phyloP scores from a whole-genome alignment of 2,888 invertebrate species.

The Calameuta idolon region DNA sequence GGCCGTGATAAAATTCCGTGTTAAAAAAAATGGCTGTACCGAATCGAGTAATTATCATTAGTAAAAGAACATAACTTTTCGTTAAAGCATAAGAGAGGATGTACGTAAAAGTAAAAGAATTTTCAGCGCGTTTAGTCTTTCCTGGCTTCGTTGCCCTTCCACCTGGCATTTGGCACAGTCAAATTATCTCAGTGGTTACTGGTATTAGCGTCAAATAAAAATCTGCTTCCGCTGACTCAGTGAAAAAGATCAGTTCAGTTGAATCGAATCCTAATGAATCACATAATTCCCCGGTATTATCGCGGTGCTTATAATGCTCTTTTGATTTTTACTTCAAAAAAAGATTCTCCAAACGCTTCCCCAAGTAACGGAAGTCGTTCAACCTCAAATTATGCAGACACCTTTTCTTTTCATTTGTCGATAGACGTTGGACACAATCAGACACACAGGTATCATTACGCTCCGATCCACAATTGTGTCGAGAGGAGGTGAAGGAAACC shows the following conservation, averaged over 20 bases:
- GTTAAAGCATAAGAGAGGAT: neutral
- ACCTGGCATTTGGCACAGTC: neutral
- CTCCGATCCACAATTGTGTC: neutral
- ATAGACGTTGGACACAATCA: neutral
- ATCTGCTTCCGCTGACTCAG: neutral
- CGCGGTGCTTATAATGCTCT: neutral
- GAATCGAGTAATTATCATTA: neutral
- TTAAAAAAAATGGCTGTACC: neutral
- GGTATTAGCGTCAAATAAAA: neutral
- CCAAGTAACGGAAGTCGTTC: neutral
- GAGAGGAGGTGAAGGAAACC: neutral
- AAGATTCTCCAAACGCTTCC: neutral
- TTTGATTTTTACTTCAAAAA: neutral
- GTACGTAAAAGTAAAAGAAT: neutral
- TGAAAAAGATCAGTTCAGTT: neutral
- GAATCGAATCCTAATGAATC: neutral
- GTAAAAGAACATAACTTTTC: neutral
- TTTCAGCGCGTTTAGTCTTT: neutral
- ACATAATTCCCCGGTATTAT: neutral
- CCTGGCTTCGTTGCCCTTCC: neutral
- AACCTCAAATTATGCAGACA: neutral
- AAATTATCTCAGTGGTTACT: neutral
- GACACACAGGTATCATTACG: neutral
- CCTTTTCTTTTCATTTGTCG: neutral
- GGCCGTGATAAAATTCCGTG: neutral